A percentile compares a stretch with the other conserved stretches of the same genome.
phyloP scores from a whole-genome alignment of 2,113 vertebrate species.

The Gnathonemus longibarbis region DNA sequence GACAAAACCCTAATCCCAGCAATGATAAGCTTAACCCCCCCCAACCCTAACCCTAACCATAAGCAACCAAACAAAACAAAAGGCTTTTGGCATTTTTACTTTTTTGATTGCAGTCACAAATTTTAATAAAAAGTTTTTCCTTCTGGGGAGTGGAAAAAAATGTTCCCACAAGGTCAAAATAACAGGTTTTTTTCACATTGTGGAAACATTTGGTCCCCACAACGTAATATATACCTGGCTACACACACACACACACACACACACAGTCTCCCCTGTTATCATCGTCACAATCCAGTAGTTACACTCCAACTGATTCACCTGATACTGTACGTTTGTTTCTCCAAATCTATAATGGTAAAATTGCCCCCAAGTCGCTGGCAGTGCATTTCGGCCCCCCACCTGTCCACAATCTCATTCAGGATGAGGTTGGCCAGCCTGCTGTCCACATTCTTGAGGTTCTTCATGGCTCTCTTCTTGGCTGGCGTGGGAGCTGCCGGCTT shows the following conservation, averaged over 20 bases:
- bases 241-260: background rate
- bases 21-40: background rate
- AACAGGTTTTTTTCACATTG: background rate
- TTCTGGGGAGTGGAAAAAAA: background rate
- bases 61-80: background rate
- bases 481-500: constrained; percentile 45
- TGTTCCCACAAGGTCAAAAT: background rate
- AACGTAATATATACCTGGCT: background rate
- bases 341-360: background rate
- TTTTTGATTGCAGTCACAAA: background rate
- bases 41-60: background rate
- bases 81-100: background rate
- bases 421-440: constrained; percentile 91
- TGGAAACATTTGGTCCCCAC: background rate
- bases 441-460: constrained; percentile 93
- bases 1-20: background rate
- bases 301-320: background rate
- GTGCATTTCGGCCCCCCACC: constrained; percentile 57
- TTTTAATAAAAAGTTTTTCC: background rate
- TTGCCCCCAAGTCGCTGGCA: background rate
- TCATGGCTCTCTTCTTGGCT: constrained; percentile 74
- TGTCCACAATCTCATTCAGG: constrained; percentile 91
- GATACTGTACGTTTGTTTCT: background rate
- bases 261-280: background rate
- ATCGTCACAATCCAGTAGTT: background rate